Evolutionary conservation across 2,113 vertebrate species (phyloP).

Genomic region (Scomber scombrus): DNA sequence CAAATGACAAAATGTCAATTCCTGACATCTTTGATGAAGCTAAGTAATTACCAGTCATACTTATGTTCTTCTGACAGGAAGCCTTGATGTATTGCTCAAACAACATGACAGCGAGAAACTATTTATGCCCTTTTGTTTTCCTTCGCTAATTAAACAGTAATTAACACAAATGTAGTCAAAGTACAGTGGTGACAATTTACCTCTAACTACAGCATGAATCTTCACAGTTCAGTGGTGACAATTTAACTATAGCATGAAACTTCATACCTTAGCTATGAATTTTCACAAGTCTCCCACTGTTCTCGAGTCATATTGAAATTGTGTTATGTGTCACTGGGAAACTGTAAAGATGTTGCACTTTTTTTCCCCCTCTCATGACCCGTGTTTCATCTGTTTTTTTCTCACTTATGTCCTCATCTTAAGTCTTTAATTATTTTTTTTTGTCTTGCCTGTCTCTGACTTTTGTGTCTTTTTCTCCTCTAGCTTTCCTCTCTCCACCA

Average conservation of each 20-base stretch:
- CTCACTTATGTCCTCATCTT: conserved; percentile 25
- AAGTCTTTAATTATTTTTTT: conserved; percentile 6
- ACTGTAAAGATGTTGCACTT: not conserved
- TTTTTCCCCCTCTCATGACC: not conserved
- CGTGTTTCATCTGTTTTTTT: not conserved
- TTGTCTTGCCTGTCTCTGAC: not conserved
- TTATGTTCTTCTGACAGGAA: not conserved
- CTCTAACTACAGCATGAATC: not conserved
- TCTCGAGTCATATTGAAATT: conserved; percentile 27
- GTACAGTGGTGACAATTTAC: conserved; percentile 10
- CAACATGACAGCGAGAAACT: not conserved
- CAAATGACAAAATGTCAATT: conserved; percentile 13
- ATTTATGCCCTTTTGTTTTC: conserved; percentile 9
- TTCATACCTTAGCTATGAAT: conserved; percentile 42
- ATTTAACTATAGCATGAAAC: not conserved
- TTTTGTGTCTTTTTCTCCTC: not conserved
- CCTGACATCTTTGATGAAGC: conserved; percentile 7
- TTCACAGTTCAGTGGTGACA: conserved; percentile 12
- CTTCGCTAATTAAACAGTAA: not conserved
- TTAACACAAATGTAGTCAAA: conserved; percentile 16
- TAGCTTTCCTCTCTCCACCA: not conserved
- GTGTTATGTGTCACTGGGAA: conserved; percentile 7
- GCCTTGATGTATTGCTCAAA: not conserved
- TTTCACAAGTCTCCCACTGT: conserved; percentile 20
- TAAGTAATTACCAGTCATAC: conserved; percentile 1